Conservation (phyloP, 2,888 invertebrate genomes). For the Cloeon dipterum region DNA sequence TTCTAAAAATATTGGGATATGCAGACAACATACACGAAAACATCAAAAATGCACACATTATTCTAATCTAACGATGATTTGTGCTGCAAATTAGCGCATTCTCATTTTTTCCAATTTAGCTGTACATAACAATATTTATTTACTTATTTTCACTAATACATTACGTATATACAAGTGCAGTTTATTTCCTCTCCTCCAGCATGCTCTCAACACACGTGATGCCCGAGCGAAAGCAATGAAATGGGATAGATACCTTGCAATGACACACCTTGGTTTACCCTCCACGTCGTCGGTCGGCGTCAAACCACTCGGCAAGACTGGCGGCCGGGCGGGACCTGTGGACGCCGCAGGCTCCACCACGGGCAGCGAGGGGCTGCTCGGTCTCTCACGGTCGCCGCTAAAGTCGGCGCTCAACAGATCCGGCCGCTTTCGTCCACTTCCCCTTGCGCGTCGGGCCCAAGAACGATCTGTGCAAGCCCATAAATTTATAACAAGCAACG, state of each 20-base stretch:
- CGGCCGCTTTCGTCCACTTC: conserved; percentile 49
- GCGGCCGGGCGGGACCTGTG: background rate
- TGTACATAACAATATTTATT: too few species aligned
- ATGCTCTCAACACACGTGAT: too few species aligned
- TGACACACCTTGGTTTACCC: conserved; percentile 27
- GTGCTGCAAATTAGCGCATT: too few species aligned
- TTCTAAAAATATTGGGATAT: conserved; percentile 3
- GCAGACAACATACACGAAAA: background rate
- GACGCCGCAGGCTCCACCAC: background rate
- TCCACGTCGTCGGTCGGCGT: conserved; percentile 17
- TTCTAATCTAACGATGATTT: background rate
- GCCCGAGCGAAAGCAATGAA: too few species aligned
- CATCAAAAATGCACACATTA: conserved; percentile 2
- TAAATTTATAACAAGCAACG: too few species aligned
- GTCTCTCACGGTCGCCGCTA: conserved; percentile 44
- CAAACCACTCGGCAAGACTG: background rate
- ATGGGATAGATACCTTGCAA: background rate
- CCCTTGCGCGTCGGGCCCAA: conserved; percentile 59
- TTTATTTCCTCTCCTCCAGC: too few species aligned
- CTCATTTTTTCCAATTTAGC: too few species aligned
- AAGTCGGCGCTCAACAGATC: conserved; percentile 51
- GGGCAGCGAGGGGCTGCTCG: conserved; percentile 33
- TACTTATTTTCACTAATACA: too few species aligned
- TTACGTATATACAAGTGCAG: background rate
- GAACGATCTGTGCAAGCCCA: conserved; percentile 41